Conservation (phyloP, 2,113 vertebrate species). For the Anthoscopus minutus region DNA sequence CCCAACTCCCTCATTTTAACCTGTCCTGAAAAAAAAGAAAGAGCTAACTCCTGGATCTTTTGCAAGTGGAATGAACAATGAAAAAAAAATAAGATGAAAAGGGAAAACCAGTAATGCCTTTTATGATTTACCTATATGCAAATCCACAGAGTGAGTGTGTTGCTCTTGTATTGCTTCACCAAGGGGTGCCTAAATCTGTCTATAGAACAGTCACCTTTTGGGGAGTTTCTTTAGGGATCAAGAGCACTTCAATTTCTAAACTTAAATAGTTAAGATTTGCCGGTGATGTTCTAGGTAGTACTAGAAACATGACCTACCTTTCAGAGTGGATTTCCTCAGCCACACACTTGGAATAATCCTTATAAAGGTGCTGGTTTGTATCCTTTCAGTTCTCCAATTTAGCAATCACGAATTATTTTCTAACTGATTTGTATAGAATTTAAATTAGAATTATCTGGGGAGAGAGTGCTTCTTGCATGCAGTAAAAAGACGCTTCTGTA, state of each 20-base stretch:
- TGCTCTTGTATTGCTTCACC: neutral
- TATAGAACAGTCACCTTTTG: neutral
- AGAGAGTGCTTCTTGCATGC: neutral
- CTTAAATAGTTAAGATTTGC: neutral
- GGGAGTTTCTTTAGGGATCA: neutral
- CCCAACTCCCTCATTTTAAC: neutral
- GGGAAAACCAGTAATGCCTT: neutral
- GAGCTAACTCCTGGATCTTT: neutral
- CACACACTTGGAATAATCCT: neutral
- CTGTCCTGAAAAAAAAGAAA: neutral
- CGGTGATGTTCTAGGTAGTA: fast-evolving
- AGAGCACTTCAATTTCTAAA: neutral
- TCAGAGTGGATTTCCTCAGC: neutral
- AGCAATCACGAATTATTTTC: neutral
- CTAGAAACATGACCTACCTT: neutral
- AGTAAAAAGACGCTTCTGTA: neutral
- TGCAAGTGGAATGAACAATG: neutral
- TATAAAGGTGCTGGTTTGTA: neutral
- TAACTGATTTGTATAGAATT: neutral
- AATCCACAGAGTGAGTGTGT: neutral
- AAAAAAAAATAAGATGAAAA: neutral
- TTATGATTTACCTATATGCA: neutral
- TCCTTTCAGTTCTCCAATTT: neutral
- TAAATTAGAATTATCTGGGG: neutral
- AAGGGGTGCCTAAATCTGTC: neutral